Evolutionary conservation across 2,113 vertebrate species (phyloP).

Genomic region (Myrmecophaga tridactyla): DNA sequence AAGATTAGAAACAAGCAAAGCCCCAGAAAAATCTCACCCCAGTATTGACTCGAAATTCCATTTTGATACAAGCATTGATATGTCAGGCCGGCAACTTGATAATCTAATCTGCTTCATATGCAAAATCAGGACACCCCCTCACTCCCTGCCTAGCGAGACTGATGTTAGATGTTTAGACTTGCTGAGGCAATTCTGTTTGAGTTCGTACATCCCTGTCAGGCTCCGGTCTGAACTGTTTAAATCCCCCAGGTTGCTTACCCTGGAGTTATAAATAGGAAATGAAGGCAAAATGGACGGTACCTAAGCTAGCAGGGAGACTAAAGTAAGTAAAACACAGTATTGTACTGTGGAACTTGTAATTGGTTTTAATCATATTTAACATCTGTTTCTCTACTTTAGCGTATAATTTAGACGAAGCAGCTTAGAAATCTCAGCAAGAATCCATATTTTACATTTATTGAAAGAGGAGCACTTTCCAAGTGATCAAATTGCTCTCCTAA

Average conservation of each 20-base stretch:
- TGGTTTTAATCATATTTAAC: conserved; percentile 76
- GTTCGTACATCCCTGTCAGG: conserved; percentile 19
- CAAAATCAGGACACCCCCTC: conserved; percentile 10
- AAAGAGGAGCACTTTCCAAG: conserved; percentile 75
- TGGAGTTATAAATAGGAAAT: conserved; percentile 62
- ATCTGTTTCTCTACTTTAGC: conserved; percentile 76
- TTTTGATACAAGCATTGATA: conserved; percentile 41
- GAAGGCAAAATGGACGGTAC: conserved; percentile 55
- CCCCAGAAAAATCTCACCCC: not conserved
- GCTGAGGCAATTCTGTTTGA: conserved; percentile 58
- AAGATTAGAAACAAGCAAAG: conserved; percentile 18
- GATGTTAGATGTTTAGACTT: conserved; percentile 50
- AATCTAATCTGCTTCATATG: conserved; percentile 43
- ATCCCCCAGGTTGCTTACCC: conserved; percentile 56
- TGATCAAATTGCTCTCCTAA: conserved; percentile 74
- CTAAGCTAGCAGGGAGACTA: conserved; percentile 64
- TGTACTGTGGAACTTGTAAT: conserved; percentile 62
- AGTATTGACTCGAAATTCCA: not conserved
- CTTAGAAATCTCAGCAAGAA: conserved; percentile 75
- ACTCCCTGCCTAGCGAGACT: not conserved
- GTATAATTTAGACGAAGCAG: conserved; percentile 75
- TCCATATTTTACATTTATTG: conserved; percentile 76
- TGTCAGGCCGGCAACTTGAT: not conserved
- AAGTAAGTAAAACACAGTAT: conserved; percentile 68
- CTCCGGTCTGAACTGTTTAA: conserved; percentile 51